A percentile compares a stretch with the other conserved stretches of the same genome.
Conservation (phyloP, 2,113 vertebrate species). For the Phoenicopterus ruber region DNA sequence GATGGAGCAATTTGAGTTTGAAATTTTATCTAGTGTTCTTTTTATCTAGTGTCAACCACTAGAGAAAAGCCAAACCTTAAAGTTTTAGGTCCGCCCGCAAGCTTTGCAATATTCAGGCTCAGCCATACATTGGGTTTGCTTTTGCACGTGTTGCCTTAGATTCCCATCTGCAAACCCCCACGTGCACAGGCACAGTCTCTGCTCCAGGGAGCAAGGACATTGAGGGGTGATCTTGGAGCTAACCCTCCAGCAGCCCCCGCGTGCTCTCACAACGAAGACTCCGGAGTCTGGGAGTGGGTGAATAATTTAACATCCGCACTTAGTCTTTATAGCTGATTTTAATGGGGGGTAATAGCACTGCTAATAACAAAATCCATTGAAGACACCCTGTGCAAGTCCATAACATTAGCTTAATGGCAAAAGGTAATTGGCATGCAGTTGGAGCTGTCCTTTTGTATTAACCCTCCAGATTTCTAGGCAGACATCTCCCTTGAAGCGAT, state of each 20-base stretch:
- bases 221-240: neutral
- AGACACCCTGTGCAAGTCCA: conserved; percentile 69
- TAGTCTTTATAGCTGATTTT: conserved; percentile 64
- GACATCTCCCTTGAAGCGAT: neutral
- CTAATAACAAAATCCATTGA: conserved; percentile 72
- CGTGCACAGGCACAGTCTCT: neutral
- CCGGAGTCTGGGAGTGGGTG: conserved; percentile 60
- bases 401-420: conserved; percentile 77
- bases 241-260: neutral
- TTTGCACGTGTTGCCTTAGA: neutral
- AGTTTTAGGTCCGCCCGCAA: neutral
- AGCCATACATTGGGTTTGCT: neutral
- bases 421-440: conserved; percentile 71
- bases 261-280: conserved; percentile 20
- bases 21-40: neutral
- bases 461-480: conserved; percentile 53
- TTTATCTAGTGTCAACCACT: neutral
- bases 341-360: conserved; percentile 71
- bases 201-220: neutral
- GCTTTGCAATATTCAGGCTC: neutral
- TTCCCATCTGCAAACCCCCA: neutral
- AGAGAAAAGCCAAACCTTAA: neutral
- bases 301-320: conserved; percentile 69
- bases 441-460: conserved; percentile 67
- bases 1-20: neutral